Percentiles rank a stretch among this genome's conserved stretches.
These are phyloP conservation scores for Heliothis subflexa DNA, from an alignment of 1,140 invertebrate genomes.

Conservation along the genomic window DNA sequence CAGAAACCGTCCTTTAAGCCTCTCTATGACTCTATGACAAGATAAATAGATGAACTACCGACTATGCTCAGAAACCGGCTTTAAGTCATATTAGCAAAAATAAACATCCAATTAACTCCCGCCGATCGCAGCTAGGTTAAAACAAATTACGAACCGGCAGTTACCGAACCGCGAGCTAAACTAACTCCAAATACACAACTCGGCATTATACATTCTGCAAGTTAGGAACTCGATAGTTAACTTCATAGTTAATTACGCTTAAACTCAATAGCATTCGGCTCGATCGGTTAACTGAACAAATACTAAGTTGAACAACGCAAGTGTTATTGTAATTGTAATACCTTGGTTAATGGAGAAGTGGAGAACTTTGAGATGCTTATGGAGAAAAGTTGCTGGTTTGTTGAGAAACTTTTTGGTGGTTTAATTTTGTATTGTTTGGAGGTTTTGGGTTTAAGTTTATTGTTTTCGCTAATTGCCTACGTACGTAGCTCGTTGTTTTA, in stretches of 20 bases:
- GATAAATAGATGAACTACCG: no score
- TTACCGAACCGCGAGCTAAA: neutral
- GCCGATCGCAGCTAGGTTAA: neutral
- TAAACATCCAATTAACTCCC: neutral
- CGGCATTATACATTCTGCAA: neutral
- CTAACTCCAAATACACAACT: neutral
- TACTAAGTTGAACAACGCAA: neutral
- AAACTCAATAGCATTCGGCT: slow-evolving; percentile 17
- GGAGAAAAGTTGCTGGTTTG: neutral
- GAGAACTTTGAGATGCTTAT: neutral
- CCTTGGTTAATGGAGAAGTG: neutral
- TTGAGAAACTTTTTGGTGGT: neutral
- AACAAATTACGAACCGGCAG: no score
- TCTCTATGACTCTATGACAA: no score
- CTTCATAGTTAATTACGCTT: slow-evolving; percentile 16
- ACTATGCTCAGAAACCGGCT: no score
- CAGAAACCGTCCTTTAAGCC: no score
- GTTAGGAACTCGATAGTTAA: slow-evolving; percentile 15
- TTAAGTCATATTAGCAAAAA: neutral
- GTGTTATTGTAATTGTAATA: neutral
- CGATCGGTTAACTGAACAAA: slow-evolving; percentile 16
- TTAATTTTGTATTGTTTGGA: neutral
- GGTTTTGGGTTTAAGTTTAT: no score
- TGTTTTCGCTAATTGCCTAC: no score
- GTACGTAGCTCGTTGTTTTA: no score